Evolutionary conservation across 2,888 invertebrate genomes (phyloP).

Genomic region (Girardia tigrina): DNA sequence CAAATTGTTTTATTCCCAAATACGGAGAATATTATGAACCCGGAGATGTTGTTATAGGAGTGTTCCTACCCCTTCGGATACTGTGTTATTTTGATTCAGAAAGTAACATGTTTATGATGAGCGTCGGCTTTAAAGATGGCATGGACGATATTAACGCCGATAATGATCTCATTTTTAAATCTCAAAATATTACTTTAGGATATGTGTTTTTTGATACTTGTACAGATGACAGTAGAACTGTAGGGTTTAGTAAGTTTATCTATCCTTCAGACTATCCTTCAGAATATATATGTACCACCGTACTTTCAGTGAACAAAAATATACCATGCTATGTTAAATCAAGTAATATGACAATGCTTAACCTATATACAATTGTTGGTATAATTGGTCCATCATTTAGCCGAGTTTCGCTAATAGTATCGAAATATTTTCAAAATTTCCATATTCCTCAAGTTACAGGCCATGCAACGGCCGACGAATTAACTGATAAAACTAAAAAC

Average conservation of each 20-base stretch:
- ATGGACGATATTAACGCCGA: neutral
- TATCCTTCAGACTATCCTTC: neutral
- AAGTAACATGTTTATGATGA: constrained; percentile 4
- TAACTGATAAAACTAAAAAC: neutral
- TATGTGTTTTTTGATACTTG: constrained; percentile 4
- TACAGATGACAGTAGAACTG: neutral
- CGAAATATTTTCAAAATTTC: neutral
- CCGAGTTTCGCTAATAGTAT: neutral
- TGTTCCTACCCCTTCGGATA: neutral
- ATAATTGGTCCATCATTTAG: neutral
- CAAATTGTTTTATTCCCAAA: neutral
- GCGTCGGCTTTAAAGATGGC: neutral
- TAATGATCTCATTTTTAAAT: neutral
- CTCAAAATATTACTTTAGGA: neutral
- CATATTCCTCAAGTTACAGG: constrained; percentile 8
- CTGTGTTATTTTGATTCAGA: neutral
- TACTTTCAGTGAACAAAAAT: neutral
- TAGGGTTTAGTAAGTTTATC: neutral
- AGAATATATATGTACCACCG: neutral
- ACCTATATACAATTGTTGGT: neutral
- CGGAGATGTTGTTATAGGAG: neutral
- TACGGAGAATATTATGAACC: neutral
- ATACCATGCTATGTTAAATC: neutral
- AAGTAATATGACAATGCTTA: neutral
- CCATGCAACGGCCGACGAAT: neutral